A percentile compares a stretch with the other conserved stretches of the same genome.
phyloP scores from a whole-genome alignment of 2,797 vertebrate genomes.

The Cetoscarus ocellatus region DNA sequence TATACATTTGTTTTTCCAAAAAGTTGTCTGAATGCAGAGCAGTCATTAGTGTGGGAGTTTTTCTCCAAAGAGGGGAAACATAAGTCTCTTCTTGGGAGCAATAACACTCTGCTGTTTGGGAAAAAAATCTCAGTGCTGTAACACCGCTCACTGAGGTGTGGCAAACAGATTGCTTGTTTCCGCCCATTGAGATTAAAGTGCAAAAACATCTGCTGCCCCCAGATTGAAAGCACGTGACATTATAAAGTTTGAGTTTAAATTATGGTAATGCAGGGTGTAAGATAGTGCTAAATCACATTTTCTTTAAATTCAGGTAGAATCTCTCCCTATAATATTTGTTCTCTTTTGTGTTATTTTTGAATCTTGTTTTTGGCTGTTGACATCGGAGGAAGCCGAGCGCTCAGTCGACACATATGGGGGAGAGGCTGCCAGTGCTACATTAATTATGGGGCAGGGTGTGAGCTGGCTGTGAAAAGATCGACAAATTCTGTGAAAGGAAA shows the following conservation, averaged over 20 bases:
- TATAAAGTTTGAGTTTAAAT: background rate
- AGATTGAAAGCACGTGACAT: background rate
- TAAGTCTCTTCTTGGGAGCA: background rate
- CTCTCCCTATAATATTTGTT: background rate
- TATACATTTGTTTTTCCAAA: background rate
- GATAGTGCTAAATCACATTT: background rate
- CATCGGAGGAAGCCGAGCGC: slow-evolving; percentile 36
- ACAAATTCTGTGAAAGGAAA: slow-evolving; percentile 39
- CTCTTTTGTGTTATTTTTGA: slow-evolving; percentile 28
- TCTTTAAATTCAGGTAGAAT: slow-evolving; percentile 3
- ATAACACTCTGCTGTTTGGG: background rate
- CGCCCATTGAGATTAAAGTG: slow-evolving; percentile 8
- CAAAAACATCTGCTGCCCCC: background rate
- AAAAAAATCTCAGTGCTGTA: background rate
- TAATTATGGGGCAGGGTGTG: slow-evolving; percentile 49
- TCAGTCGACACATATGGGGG: slow-evolving; percentile 32
- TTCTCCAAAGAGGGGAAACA: background rate
- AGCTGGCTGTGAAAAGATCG: slow-evolving; percentile 43
- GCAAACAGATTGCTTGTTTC: background rate
- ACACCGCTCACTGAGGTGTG: slow-evolving; percentile 1
- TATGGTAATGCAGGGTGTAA: background rate
- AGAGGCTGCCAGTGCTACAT: slow-evolving; percentile 47
- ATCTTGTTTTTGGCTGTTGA: slow-evolving; percentile 43
- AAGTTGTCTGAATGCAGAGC: background rate
- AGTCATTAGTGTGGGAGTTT: background rate